Evolutionary conservation across 2,113 vertebrate genomes (phyloP).

Genomic region (Fregetta grallaria): DNA sequence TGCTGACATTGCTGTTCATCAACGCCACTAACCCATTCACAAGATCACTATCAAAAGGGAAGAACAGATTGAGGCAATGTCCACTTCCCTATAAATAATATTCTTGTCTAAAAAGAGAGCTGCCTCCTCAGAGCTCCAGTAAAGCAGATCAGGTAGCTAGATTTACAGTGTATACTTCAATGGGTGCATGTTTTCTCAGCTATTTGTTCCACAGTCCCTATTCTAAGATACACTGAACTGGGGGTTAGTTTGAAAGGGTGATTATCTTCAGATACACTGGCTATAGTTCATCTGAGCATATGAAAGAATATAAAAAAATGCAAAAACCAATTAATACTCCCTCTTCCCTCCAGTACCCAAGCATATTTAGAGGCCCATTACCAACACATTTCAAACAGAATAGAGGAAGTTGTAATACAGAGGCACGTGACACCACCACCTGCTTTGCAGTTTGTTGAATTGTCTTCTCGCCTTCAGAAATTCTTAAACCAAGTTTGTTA

Average conservation of each 20-base stretch:
- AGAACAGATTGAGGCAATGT: not conserved
- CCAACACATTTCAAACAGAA: not conserved
- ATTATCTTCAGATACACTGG: not conserved
- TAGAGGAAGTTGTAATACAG: not conserved
- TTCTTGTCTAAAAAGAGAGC: not conserved
- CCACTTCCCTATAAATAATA: not conserved
- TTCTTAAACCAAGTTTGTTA: slow-evolving; percentile 44
- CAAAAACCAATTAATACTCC: not conserved
- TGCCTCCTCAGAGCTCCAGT: not conserved
- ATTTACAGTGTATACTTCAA: not conserved
- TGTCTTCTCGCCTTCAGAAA: slow-evolving; percentile 24
- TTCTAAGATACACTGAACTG: not conserved
- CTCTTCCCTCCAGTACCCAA: not conserved
- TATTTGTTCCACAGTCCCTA: not conserved
- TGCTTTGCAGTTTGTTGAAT: not conserved
- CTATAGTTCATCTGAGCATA: not conserved
- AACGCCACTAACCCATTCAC: slow-evolving; percentile 94
- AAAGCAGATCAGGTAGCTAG: not conserved
- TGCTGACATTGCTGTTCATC: slow-evolving; percentile 99
- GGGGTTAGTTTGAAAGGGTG: not conserved
- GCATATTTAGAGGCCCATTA: not conserved
- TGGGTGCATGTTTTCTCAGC: not conserved
- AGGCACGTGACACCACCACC: not conserved
- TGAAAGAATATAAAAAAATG: not conserved
- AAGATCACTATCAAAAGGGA: slow-evolving; percentile 83